phyloP scores from a whole-genome alignment of 2,888 invertebrate genomes.

The Pammene fasciana region DNA sequence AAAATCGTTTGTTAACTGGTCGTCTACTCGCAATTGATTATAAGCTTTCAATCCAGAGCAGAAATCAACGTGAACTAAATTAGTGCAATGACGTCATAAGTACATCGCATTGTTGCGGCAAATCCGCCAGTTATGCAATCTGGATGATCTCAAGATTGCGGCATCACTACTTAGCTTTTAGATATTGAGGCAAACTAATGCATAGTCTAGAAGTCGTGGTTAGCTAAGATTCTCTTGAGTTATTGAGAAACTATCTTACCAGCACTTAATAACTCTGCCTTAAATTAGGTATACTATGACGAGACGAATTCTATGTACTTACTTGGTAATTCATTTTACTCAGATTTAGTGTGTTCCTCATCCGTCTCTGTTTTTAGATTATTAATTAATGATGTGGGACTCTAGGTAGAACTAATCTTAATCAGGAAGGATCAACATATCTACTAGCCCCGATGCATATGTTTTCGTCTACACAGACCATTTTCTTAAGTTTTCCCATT shows the following conservation, averaged over 20 bases:
- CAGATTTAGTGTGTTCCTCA: no score
- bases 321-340: no score
- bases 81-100: constrained; percentile 36
- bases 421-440: no score
- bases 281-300: background rate
- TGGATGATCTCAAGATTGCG: constrained; percentile 38
- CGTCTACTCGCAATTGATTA: constrained; percentile 34
- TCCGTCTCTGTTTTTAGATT: no score
- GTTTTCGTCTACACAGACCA: no score
- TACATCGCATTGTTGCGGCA: constrained; percentile 34
- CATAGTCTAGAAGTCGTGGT: constrained; percentile 20
- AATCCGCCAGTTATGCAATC: constrained; percentile 36
- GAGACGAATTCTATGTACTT: no score
- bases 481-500: no score
- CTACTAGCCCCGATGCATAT: no score
- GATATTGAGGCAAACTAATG: constrained; percentile 25
- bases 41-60: constrained; percentile 32
- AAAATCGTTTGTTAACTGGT: constrained; percentile 31
- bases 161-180: constrained; percentile 28
- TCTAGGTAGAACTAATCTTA: no score
- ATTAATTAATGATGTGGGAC: no score
- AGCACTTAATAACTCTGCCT: background rate
- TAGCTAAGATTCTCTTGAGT: constrained; percentile 23
- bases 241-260: constrained; percentile 1
- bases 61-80: constrained; percentile 32